Evolutionary conservation across 2,888 invertebrate species (phyloP).

Genomic region (Pheosia gnoma): DNA sequence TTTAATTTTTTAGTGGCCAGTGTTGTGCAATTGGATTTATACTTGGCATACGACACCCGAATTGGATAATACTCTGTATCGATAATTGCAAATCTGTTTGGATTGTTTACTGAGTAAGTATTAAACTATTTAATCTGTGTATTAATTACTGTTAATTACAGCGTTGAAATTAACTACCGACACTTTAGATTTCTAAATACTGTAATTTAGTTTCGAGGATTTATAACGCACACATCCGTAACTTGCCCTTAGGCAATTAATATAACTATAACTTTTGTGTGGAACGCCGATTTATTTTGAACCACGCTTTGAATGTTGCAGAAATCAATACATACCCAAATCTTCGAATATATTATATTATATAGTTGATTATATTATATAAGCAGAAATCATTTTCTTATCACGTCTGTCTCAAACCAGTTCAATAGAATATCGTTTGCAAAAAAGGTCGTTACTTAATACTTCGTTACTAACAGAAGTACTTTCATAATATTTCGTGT

Average conservation of each 20-base stretch:
- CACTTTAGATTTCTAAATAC: slow-evolving; percentile 36
- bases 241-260: slow-evolving; percentile 26
- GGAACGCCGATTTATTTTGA: background rate
- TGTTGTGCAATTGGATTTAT: slow-evolving; percentile 64
- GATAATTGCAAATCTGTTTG: slow-evolving; percentile 38
- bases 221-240: slow-evolving; percentile 36
- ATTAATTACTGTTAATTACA: slow-evolving; percentile 39
- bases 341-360: background rate
- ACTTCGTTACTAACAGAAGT: background rate
- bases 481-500: background rate
- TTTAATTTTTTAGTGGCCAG: slow-evolving; percentile 59
- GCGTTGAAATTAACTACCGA: slow-evolving; percentile 28
- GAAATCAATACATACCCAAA: slow-evolving; percentile 2
- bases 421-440: background rate
- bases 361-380: background rate
- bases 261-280: slow-evolving; percentile 7
- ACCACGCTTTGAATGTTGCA: background rate
- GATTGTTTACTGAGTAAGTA: slow-evolving; percentile 76
- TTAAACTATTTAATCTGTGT: slow-evolving; percentile 15
- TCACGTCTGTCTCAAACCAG: background rate
- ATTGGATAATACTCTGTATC: slow-evolving; percentile 51
- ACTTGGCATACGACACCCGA: slow-evolving; percentile 48
- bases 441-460: background rate
- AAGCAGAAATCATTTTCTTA: background rate
- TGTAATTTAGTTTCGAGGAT: slow-evolving; percentile 32